phyloP scores from a whole-genome alignment of 2,888 invertebrate species.

The Hedychridium roseum region DNA sequence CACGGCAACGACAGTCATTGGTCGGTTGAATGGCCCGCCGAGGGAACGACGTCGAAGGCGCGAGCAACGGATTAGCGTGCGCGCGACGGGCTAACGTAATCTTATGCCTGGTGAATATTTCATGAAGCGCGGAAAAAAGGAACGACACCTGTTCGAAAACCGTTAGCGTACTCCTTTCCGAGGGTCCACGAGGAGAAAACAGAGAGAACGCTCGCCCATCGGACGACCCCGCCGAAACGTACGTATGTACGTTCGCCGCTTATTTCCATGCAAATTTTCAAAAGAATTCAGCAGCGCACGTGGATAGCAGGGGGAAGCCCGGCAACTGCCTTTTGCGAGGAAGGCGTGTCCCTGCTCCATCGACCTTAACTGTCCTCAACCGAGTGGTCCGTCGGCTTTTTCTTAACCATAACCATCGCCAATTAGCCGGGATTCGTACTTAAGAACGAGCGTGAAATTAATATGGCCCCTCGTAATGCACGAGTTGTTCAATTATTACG shows the following conservation, averaged over 20 bases:
- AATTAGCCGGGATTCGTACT: too few species aligned
- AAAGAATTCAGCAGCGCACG: constrained; percentile 19
- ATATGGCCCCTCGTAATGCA: too few species aligned
- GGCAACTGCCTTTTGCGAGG: constrained; percentile 6
- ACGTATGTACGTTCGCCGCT: constrained; percentile 37
- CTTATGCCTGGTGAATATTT: constrained; percentile 59
- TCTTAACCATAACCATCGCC: too few species aligned
- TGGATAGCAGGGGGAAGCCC: background rate
- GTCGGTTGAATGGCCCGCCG: constrained; percentile 31
- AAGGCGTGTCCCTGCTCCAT: background rate
- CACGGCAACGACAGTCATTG: background rate
- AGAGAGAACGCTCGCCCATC: constrained; percentile 43
- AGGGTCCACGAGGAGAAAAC: too few species aligned
- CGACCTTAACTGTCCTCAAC: too few species aligned
- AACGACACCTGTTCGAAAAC: constrained; percentile 55
- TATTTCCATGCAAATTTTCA: constrained; percentile 54
- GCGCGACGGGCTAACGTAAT: constrained; percentile 42
- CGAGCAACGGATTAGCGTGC: constrained; percentile 40
- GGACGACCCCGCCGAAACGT: constrained; percentile 39
- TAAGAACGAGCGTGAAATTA: too few species aligned
- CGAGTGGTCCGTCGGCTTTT: too few species aligned
- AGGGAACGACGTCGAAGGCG: constrained; percentile 35
- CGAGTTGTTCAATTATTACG: too few species aligned
- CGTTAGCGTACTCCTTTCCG: constrained; percentile 53
- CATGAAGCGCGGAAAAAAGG: constrained; percentile 54